Conservation (phyloP, 2,888 invertebrate genomes). For the Chloroclystis v-ata region DNA sequence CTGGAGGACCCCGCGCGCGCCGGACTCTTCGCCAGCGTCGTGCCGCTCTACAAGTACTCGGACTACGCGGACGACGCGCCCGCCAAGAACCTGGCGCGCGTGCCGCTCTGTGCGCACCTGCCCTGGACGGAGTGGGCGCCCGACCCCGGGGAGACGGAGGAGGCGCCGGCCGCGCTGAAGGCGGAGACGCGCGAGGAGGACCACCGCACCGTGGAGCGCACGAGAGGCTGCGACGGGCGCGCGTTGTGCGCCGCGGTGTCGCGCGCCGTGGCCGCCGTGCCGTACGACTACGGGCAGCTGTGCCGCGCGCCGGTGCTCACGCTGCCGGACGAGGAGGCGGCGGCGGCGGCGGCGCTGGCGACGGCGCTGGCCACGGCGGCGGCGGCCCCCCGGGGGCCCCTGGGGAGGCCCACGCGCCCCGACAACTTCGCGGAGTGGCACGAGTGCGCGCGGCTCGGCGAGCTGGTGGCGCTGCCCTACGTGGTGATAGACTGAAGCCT, state of each 20-base stretch:
- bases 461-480: constrained; percentile 96
- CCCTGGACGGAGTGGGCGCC: constrained; percentile 66
- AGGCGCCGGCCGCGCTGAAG: too few relatives aligned
- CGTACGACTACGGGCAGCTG: constrained; percentile 47
- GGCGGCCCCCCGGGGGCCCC: constrained; percentile 34
- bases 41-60: constrained; percentile 68
- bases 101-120: constrained; percentile 53
- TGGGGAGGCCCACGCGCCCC: constrained; percentile 49
- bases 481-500: constrained; percentile 91
- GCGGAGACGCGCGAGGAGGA: constrained; percentile 28
- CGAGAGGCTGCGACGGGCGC: constrained; percentile 58
- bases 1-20: constrained; percentile 44
- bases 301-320: constrained; percentile 46
- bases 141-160: constrained; percentile 46
- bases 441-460: constrained; percentile 88
- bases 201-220: constrained; percentile 65
- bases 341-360: constrained; percentile 29
- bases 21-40: constrained; percentile 63
- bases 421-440: constrained; percentile 93
- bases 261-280: constrained; percentile 37
- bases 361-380: constrained; percentile 23
- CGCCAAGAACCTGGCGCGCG: constrained; percentile 59
- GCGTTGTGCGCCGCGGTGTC: constrained; percentile 44
- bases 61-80: constrained; percentile 72
- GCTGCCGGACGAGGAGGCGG: constrained; percentile 29